Evolutionary conservation across 35 echinoderm and acorn worm species (phyloP).

Genomic region (Apostichopus japonicus): DNA sequence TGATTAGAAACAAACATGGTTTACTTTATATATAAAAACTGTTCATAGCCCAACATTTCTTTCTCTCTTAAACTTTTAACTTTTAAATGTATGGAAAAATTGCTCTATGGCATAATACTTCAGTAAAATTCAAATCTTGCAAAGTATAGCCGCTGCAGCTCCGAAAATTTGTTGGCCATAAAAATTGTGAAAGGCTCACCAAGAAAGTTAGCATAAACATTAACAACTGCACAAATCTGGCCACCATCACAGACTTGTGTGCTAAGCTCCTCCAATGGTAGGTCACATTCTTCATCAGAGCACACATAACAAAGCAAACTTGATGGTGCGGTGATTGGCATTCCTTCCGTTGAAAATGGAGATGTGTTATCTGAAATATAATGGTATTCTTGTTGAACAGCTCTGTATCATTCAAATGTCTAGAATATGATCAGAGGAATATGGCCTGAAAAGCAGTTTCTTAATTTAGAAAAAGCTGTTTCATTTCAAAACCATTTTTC

Average conservation of each 20-base stretch:
- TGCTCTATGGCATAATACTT: neutral
- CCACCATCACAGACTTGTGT: neutral
- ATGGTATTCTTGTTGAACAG: too few relatives aligned
- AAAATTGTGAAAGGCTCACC: too few relatives aligned
- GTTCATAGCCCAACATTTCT: too few relatives aligned
- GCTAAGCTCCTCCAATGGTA: neutral
- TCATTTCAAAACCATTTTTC: too few relatives aligned
- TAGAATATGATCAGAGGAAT: too few relatives aligned
- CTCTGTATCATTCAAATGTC: too few relatives aligned
- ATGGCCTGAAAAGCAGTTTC: too few relatives aligned
- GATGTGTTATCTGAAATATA: too few relatives aligned
- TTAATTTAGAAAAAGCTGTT: too few relatives aligned
- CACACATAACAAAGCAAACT: neutral
- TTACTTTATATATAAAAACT: neutral
- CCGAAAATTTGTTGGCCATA: neutral
- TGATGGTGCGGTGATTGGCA: too few relatives aligned
- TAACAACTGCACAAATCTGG: neutral
- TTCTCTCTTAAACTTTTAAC: neutral
- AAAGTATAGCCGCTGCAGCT: neutral
- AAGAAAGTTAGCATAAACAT: neutral
- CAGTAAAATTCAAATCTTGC: neutral
- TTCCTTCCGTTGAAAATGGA: too few relatives aligned
- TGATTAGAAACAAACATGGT: neutral
- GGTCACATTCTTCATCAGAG: constrained; percentile 5
- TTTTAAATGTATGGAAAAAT: neutral